Percentiles rank a stretch among this genome's conserved stretches.
Evolutionary conservation across 2,888 invertebrate genomes (phyloP).

Genomic region (Leptinotarsa haldemani): DNA sequence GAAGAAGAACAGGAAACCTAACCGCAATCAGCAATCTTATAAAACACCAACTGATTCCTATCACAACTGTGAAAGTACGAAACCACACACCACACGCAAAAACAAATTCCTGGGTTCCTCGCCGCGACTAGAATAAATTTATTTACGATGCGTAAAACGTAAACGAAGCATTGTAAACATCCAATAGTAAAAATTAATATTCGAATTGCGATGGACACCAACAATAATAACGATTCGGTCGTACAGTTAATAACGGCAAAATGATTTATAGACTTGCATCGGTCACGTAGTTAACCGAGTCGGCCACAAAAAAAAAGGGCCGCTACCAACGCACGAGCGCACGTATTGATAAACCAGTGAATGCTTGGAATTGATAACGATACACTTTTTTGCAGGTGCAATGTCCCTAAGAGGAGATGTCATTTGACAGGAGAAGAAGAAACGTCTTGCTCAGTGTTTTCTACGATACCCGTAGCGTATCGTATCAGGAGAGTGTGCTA

Average conservation of each 20-base stretch:
- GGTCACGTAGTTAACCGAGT: conserved; percentile 8
- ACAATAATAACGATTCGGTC: conserved; percentile 20
- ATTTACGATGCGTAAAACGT: conserved; percentile 16
- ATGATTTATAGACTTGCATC: conserved; percentile 1
- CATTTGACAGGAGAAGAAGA: too few species aligned
- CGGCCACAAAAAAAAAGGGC: background rate
- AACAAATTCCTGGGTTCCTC: conserved; percentile 15
- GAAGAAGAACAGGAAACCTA: background rate
- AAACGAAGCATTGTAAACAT: conserved; percentile 14
- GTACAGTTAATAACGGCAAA: conserved; percentile 27
- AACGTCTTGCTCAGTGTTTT: too few species aligned
- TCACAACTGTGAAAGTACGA: background rate
- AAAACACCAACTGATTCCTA: background rate
- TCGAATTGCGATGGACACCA: conserved; percentile 24
- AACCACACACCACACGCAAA: conserved; percentile 10
- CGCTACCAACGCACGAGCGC: background rate
- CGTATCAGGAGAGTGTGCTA: too few species aligned
- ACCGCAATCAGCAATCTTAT: background rate
- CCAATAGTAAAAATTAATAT: conserved; percentile 28
- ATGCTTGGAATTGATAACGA: background rate
- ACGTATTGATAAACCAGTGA: background rate
- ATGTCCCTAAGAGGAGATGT: too few species aligned
- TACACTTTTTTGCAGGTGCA: too few species aligned
- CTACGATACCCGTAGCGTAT: too few species aligned
- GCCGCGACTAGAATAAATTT: background rate